Evolutionary conservation across 1,140 invertebrate genomes (phyloP), one percentile per base, ranked within the genome.

Genomic region (Anoplolepis gracilipes): DNA sequence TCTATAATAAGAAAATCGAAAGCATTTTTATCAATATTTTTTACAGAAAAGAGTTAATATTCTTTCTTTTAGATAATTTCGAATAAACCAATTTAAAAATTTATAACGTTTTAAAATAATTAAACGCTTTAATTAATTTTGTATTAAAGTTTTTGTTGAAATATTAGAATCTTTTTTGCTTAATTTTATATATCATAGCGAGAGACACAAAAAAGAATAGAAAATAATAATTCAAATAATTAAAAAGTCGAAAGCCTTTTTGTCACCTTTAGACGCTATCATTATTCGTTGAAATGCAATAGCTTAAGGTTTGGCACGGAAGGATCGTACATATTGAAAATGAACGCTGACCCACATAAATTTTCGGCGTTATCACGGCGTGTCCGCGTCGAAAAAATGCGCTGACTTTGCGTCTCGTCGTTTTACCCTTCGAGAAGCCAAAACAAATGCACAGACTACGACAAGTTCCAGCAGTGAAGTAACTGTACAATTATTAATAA

Each of bases 271-370:
- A n/a, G 11, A 8, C 33, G 30, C 33, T 13, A 39, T 59, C 55
- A 33, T 72, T 72, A 72, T 46, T 82, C 36, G 67, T 33, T 42
- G 25, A 72, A 72, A 77, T 16, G 49, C 28, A 28, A 76, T 8
- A 4, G 8, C 28, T 73, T 42, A 72, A 82, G 73, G 53, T 72
- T 73, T 73, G 62, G 42, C 28, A 5, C 28, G 19, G 53, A 72
- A 72, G 67, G 67, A 73, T 73, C 67, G 25, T 46, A 81, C 11
- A 70, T 81, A 59, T 30, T 25, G 67, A 65, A 85, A 79, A 75
- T 65, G 87, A 81, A 64, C 46, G 25, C 36, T 69, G 69, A 69
- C 75, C 67, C 67, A 88, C 82, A 79, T 88, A 88, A 88, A 88
- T 88, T 85, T 84, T 75, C 72, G 33, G 36, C n/a, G n/a, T 25